A percentile compares a stretch with the other conserved stretches of the same genome.
phyloP scores from a whole-genome alignment of 2,797 vertebrate species.

The Alosa sapidissima region DNA sequence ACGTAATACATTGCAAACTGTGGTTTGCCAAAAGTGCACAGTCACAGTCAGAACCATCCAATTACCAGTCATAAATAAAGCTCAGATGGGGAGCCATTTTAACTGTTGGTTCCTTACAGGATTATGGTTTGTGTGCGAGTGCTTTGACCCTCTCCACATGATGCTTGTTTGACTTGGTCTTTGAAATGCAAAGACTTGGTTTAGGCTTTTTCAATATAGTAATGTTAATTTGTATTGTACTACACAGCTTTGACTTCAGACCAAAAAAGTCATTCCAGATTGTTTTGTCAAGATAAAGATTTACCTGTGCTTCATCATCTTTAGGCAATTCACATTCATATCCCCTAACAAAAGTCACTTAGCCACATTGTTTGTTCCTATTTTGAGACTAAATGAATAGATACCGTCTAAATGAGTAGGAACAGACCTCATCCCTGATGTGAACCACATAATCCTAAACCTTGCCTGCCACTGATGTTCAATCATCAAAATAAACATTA shows the following conservation, averaged over 20 bases:
- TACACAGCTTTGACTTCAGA: neutral
- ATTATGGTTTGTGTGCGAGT: conserved; percentile 43
- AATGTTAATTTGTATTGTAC: neutral
- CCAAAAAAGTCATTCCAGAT: neutral
- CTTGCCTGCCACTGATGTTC: neutral
- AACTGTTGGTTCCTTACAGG: conserved; percentile 43
- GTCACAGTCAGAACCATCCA: conserved; percentile 50
- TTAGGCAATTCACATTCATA: neutral
- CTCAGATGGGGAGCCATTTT: conserved; percentile 42
- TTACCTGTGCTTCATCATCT: neutral
- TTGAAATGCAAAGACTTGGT: neutral
- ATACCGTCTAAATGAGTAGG: neutral
- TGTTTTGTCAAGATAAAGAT: neutral
- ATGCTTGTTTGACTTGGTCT: conserved; percentile 15
- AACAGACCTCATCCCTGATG: neutral
- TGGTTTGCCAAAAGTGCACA: conserved; percentile 43
- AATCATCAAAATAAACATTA: neutral
- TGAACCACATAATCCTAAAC: neutral
- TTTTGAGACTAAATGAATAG: neutral
- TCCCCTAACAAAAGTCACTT: too few species aligned
- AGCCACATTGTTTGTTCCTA: neutral
- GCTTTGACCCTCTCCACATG: conserved; percentile 46
- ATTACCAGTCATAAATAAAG: conserved; percentile 54
- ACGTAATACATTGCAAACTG: conserved; percentile 39
- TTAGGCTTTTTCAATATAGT: neutral